These are phyloP conservation scores for Podarcis lilfordi DNA, from an alignment of 2,797 vertebrate genomes.

Conservation along the genomic window DNA sequence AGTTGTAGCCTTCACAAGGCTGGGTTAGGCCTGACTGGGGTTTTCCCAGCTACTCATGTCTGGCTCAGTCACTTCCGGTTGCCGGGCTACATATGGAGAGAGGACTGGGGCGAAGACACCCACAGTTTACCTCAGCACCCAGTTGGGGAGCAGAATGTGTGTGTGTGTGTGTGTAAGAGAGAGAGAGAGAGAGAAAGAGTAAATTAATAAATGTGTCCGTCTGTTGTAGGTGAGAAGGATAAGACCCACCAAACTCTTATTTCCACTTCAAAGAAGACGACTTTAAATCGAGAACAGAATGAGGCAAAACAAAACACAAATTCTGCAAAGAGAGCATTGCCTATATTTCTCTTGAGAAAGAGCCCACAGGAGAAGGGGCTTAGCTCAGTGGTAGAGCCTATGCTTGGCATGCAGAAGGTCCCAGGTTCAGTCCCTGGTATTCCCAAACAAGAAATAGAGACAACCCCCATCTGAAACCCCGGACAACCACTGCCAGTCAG, in stretches of 20 bases:
- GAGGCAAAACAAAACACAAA: not conserved
- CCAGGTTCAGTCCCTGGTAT: too few species aligned
- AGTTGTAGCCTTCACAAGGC: not conserved
- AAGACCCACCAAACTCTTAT: not conserved
- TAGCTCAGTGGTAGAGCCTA: too few species aligned
- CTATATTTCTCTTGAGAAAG: not conserved
- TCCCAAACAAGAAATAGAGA: too few species aligned
- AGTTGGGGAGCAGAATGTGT: not conserved
- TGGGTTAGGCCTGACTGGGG: not conserved
- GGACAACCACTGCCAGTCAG: too few species aligned
- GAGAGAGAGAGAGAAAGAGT: not conserved
- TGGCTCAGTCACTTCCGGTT: not conserved
- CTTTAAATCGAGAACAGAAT: not conserved
- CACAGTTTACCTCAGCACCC: not conserved
- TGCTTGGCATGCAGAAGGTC: too few species aligned
- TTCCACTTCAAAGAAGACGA: not conserved
- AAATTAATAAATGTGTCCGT: too few species aligned
- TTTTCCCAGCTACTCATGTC: not conserved
- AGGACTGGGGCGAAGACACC: not conserved
- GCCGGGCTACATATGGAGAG: not conserved
- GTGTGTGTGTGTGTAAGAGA: not conserved
- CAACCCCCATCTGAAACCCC: too few species aligned
- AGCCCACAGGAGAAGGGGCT: too few species aligned
- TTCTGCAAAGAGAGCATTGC: not conserved
- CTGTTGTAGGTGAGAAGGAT: too few species aligned